Evolutionary conservation across 1,140 invertebrate genomes (phyloP), one percentile per base, ranked within the genome.

Genomic region (Carposina sasakii): DNA sequence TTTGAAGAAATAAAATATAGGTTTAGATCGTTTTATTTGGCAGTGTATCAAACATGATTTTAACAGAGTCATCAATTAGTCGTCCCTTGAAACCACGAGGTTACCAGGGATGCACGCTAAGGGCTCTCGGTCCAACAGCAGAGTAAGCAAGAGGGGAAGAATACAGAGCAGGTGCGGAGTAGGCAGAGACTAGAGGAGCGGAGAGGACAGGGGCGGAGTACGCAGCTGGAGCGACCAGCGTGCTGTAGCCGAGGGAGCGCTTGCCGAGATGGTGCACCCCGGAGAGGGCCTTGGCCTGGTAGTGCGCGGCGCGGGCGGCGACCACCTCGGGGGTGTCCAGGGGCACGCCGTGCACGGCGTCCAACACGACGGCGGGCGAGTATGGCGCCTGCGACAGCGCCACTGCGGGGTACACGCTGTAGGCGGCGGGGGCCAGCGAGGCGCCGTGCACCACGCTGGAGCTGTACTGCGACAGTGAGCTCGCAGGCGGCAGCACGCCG

Each of bases 241-340:
- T 52, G 47, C 52, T 54, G 52, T 60, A 56, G 48, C 72, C 61
- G 36, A 67, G 61, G 19, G 77, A 81, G 4, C 79, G 70, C 64
- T 83, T 83, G 52, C 55, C 54, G 22, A 83, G 67, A 33, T 79
- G 70, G 56, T 85, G 79, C n/a, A n/a, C n/a, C 22, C 70, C 71
- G 37, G 71, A 56, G 12, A 85, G 62, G 23, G 77, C 73, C 59
- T 81, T 81, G 36, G 81, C 77, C 36, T 71, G 63, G 63, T 64
- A 78, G 63, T 86, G 82, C 13, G 82, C 82, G 44, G 81, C 73
- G 41, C 81, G 63, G 26, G 86, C 86, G 15, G 85, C 76, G 42
- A 85, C 78, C 0, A 86, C 84, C 26, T 85, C 85, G 48, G 79
- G 71, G 19, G 85, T 85, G 55, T 85, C 82, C 16, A 86, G 57